These are phyloP conservation scores for Notospermus geniculatus DNA, from an alignment of 1,140 invertebrate genomes.

Conservation along the genomic window DNA sequence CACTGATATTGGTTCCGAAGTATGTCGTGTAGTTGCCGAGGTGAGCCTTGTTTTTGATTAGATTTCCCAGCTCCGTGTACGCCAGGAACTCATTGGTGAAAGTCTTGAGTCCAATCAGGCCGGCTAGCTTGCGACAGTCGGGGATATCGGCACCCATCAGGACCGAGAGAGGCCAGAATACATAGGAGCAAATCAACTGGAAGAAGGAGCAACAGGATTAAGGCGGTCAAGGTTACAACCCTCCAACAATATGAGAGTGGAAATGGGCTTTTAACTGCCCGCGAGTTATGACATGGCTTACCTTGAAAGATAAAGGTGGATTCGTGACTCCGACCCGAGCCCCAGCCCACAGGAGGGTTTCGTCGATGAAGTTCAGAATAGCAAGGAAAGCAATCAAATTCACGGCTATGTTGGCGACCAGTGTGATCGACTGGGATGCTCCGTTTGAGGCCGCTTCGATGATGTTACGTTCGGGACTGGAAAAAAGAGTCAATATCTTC, in stretches of 20 bases:
- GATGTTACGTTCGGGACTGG: slow-evolving; percentile 22
- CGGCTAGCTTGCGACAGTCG: slow-evolving; percentile 45
- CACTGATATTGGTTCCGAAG: slow-evolving; percentile 16
- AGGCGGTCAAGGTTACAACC: no score
- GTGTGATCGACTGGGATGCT: slow-evolving; percentile 21
- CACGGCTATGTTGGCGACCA: slow-evolving; percentile 29
- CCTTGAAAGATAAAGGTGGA: slow-evolving; percentile 20
- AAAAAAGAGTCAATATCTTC: background rate
- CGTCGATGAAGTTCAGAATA: slow-evolving; percentile 27
- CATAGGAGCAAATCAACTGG: slow-evolving; percentile 51
- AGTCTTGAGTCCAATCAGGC: slow-evolving; percentile 50
- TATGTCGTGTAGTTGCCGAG: slow-evolving; percentile 32
- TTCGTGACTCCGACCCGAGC: slow-evolving; percentile 66
- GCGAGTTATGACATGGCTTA: no score
- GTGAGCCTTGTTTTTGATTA: slow-evolving; percentile 32
- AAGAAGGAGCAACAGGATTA: slow-evolving; percentile 10
- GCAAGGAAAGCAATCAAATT: slow-evolving; percentile 36
- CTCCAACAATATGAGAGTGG: no score
- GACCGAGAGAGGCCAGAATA: slow-evolving; percentile 51
- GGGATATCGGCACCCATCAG: slow-evolving; percentile 43
- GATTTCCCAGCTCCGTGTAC: slow-evolving; percentile 36
- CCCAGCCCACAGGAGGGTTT: slow-evolving; percentile 68
- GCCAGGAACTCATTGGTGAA: slow-evolving; percentile 55
- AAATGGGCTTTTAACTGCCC: no score
- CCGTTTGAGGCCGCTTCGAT: slow-evolving; percentile 27